Conservation (phyloP, 2,113 vertebrate genomes). For the Triplophysa tibetana region DNA sequence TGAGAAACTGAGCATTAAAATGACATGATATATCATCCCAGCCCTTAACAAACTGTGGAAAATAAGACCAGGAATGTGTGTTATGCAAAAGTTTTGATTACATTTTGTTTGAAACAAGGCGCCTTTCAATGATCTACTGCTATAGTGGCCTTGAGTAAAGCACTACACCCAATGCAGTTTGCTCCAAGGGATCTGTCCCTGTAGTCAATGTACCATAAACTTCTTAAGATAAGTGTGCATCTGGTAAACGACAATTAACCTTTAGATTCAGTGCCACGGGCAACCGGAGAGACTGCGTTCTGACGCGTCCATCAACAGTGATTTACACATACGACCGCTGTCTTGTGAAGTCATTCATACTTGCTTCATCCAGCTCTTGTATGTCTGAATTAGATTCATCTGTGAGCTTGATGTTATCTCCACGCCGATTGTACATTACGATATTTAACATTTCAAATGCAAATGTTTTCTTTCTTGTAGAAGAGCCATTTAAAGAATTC, state of each 20-base stretch:
- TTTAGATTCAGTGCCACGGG: slow-evolving; percentile 47
- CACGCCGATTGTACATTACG: slow-evolving; percentile 9
- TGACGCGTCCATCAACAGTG: slow-evolving; percentile 7
- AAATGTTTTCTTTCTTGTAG: slow-evolving; percentile 69
- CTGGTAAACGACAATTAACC: slow-evolving; percentile 49
- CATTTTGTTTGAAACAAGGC: too few species aligned
- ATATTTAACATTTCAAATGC: slow-evolving; percentile 25
- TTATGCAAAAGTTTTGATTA: too few species aligned
- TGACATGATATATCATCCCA: too few species aligned
- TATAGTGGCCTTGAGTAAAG: not conserved
- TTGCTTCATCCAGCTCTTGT: slow-evolving; percentile 12
- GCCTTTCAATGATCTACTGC: not conserved
- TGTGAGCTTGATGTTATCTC: not conserved
- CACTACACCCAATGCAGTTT: not conserved
- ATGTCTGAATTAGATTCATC: slow-evolving; percentile 28
- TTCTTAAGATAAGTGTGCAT: slow-evolving; percentile 22
- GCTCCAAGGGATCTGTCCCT: not conserved
- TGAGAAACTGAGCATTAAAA: too few species aligned
- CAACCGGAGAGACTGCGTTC: not conserved
- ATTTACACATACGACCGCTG: slow-evolving; percentile 13
- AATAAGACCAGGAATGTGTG: too few species aligned
- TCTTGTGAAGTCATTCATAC: slow-evolving; percentile 26
- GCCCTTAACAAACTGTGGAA: too few species aligned
- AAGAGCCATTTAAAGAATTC: slow-evolving; percentile 83
- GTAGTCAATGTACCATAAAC: not conserved